Percentiles rank a stretch among this genome's conserved stretches.
Evolutionary conservation across 1,140 invertebrate genomes (phyloP).

Genomic region (Aphelinus atriplicis): DNA sequence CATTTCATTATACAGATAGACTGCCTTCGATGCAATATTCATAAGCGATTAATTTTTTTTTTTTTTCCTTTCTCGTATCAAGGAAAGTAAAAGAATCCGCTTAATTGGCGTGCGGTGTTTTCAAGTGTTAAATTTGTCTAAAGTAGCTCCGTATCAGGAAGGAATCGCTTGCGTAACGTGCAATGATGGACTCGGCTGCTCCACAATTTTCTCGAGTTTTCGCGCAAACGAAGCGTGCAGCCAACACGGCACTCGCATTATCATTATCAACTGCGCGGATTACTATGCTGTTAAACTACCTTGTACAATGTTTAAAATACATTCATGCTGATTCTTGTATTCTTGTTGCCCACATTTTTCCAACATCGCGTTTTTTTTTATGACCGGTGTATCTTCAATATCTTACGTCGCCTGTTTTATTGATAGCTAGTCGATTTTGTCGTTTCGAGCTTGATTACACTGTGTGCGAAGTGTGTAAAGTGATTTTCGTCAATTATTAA

Average conservation of each 20-base stretch:
- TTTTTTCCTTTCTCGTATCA: neutral
- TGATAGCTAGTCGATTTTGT: too few relatives aligned
- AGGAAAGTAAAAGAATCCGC: neutral
- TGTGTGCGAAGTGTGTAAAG: too few relatives aligned
- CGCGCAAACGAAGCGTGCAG: conserved; percentile 50
- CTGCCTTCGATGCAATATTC: too few relatives aligned
- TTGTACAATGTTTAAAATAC: conserved; percentile 13
- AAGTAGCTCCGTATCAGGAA: neutral
- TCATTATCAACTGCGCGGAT: conserved; percentile 22
- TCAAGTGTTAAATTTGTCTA: conserved; percentile 4
- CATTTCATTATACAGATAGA: too few relatives aligned
- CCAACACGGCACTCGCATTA: conserved; percentile 48
- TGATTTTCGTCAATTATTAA: too few relatives aligned
- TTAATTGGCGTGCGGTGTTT: conserved; percentile 9
- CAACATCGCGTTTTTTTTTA: too few relatives aligned
- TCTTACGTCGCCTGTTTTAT: too few relatives aligned
- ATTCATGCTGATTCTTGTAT: neutral
- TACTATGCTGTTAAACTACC: conserved; percentile 6
- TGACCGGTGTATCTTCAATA: too few relatives aligned
- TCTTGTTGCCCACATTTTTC: too few relatives aligned
- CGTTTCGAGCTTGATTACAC: too few relatives aligned
- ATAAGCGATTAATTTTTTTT: neutral
- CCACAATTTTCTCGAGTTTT: conserved; percentile 45
- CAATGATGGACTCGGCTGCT: conserved; percentile 36
- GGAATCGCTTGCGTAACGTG: neutral